Base-by-base conservation (phyloP, 1,140 invertebrate species). In the Dryas iulia region DNA sequence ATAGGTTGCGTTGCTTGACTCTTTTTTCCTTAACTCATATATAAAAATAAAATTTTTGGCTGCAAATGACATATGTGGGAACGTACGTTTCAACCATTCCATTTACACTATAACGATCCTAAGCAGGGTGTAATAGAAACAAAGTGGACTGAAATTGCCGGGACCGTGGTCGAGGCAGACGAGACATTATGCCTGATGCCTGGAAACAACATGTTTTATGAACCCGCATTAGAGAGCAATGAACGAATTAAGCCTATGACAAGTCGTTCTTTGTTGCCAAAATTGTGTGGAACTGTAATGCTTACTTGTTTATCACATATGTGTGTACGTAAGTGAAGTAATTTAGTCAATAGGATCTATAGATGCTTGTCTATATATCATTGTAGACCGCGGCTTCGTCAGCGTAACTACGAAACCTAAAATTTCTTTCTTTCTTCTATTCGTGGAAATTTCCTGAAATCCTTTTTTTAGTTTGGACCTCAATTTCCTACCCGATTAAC, bases 161-260 rank as follows among this genome's bases (percentile, higher is more conserved):
- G 1, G 54, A 5, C n/a, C 39, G 39, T 47, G 39, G 18, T 47
- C 18, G 39, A 47, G 39, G 18, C 39, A 47, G 59, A 60, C 69
- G 35, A 30, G 64, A 82, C 76, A 87, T 87, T 84, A 81, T 86
- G 60, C 75, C 78, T 76, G 73, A 79, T 79, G 73, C 72, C 33
- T 53, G 62, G 18, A 65, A 57, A 52, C 39, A 86, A 83, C 77
- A 83, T 86, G 81, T 86, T 86, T 87, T 84, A 89, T 87, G 78
- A 82, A 79, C 77, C 76, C 72, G 75, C 82, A 86, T 87, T 89
- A 87, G 65, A 71, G 67, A 53, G 67, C 79, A 79, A 83, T 81
- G 82, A 77, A 82, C 73, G 81, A 83, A 86, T 82, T 86, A 83
- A 77, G 73, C 79, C 61, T 69, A 74, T 77, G 79, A 83, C 83